Conservation (phyloP, 2,113 vertebrate genomes). For the Mionectes macconnelli region DNA sequence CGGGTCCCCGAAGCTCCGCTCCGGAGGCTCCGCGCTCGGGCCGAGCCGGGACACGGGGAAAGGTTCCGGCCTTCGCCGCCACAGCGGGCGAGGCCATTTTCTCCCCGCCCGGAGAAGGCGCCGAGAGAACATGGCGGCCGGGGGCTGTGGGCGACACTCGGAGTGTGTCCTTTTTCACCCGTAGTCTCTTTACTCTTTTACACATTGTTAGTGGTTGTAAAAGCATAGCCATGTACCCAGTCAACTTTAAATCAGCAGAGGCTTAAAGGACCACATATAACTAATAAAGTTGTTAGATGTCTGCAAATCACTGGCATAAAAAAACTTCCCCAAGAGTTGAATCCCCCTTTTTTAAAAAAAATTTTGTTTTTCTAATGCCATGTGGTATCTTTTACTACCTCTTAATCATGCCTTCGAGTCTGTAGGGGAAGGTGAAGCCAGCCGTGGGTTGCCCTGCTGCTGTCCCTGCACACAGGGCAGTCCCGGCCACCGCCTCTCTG, state of each 20-base stretch:
- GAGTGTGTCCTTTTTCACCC: neutral
- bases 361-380: neutral
- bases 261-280: neutral
- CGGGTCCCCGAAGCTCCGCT: too few relatives aligned
- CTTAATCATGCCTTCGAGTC: neutral
- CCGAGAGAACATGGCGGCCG: neutral
- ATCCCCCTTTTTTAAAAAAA: too few relatives aligned
- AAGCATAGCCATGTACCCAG: neutral
- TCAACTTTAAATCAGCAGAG: neutral
- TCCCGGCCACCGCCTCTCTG: too few relatives aligned
- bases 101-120: neutral
- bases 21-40: neutral
- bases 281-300: neutral
- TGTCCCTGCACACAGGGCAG: neutral
- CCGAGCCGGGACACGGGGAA: neutral
- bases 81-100: neutral
- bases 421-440: neutral
- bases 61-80: neutral
- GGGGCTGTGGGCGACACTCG: too few relatives aligned
- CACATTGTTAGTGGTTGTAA: accelerated
- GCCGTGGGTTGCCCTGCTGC: neutral
- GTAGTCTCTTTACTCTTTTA: too few relatives aligned
- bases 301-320: neutral
- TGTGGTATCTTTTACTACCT: neutral
- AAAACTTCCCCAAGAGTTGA: neutral